A percentile compares a stretch with the other conserved stretches of the same genome.
Conservation (phyloP, 2,113 vertebrate species). For the Alouatta palliata region DNA sequence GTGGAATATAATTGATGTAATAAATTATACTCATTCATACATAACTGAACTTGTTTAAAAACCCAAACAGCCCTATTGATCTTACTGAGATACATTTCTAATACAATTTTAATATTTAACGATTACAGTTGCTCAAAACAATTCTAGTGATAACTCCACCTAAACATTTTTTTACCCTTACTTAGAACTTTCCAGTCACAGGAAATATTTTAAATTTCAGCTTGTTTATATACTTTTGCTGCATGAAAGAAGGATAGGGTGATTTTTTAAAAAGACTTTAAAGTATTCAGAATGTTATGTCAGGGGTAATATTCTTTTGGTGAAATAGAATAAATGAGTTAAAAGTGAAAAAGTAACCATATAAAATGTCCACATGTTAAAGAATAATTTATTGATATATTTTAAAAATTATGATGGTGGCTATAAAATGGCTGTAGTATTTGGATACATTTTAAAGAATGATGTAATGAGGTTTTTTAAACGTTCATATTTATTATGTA, state of each 20-base stretch:
- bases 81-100: background rate
- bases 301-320: background rate
- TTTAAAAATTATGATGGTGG: background rate
- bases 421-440: background rate
- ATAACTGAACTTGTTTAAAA: conserved; percentile 8
- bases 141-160: background rate
- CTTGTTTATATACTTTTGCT: background rate
- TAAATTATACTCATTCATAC: background rate
- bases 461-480: background rate
- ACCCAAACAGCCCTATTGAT: background rate
- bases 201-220: background rate
- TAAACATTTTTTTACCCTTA: background rate
- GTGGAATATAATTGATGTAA: background rate
- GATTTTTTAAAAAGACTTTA: background rate
- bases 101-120: background rate
- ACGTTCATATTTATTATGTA: background rate
- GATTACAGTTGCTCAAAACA: background rate
- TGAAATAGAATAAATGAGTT: background rate
- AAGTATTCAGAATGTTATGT: background rate
- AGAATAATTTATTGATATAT: background rate
- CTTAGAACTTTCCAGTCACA: background rate
- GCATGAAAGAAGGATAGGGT: background rate
- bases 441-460: conserved; percentile 30
- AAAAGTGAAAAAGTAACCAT: background rate
- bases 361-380: background rate